Evolutionary conservation across 2,797 vertebrate species (phyloP).

Genomic region (Lophotriccus pileatus): DNA sequence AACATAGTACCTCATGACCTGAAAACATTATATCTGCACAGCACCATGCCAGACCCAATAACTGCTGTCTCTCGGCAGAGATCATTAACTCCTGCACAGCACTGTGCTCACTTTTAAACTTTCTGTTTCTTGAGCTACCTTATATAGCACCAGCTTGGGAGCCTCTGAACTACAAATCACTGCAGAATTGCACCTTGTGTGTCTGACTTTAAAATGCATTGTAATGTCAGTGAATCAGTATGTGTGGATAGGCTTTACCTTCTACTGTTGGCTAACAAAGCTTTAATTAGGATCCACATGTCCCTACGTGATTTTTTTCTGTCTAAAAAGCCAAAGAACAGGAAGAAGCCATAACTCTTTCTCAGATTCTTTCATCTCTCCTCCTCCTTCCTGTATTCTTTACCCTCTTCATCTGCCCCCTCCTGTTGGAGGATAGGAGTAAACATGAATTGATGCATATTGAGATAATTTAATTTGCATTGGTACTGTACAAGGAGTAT

Average conservation of each 20-base stretch:
- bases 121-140: neutral
- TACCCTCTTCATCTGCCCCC: neutral
- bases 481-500: neutral
- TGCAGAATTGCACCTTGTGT: neutral
- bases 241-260: neutral
- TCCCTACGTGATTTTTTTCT: neutral
- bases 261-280: neutral
- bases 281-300: neutral
- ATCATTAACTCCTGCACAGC: neutral
- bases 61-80: neutral
- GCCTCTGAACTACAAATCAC: neutral
- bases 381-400: neutral
- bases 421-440: neutral
- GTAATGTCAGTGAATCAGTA: neutral
- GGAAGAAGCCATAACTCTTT: neutral
- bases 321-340: neutral
- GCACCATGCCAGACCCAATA: neutral
- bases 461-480: neutral
- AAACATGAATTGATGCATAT: neutral
- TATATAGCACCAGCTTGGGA: neutral
- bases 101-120: neutral
- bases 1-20: neutral
- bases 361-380: neutral
- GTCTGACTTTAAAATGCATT: neutral
- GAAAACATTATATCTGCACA: neutral